Percentiles rank a stretch among this genome's conserved stretches.
Conservation (phyloP, 2,113 vertebrate genomes). For the Tamias sibiricus region DNA sequence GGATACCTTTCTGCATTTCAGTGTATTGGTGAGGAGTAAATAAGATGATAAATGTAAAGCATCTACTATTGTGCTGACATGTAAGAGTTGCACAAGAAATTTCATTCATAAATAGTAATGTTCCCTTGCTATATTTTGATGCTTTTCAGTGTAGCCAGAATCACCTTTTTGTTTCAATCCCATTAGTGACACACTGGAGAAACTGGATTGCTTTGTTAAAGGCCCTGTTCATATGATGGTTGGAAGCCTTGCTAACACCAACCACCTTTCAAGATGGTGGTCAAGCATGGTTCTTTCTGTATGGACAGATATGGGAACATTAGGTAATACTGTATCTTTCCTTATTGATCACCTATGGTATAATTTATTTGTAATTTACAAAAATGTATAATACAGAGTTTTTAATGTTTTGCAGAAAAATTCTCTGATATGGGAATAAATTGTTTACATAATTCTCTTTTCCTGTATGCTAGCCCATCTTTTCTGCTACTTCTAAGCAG, state of each 20-base stretch:
- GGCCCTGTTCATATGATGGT: conserved; percentile 64
- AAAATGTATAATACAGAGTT: conserved; percentile 9
- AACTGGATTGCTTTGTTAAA: conserved; percentile 69
- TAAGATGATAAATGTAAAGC: background rate
- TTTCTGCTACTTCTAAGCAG: conserved; percentile 7
- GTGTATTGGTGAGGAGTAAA: background rate
- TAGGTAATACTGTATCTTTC: conserved; percentile 72
- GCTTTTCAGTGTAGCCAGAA: conserved; percentile 72
- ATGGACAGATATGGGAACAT: conserved; percentile 69
- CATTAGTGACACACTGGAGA: conserved; percentile 72
- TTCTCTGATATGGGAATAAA: conserved; percentile 23
- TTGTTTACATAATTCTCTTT: conserved; percentile 9
- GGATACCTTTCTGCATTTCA: background rate
- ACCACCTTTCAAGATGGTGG: conserved; percentile 75
- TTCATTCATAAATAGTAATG: background rate
- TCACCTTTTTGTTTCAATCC: conserved; percentile 74
- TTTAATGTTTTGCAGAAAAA: conserved; percentile 41
- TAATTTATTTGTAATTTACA: conserved; percentile 58
- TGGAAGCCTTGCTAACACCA: conserved; percentile 75
- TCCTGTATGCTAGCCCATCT: background rate
- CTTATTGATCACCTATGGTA: conserved; percentile 61
- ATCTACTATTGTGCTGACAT: background rate
- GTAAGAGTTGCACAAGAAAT: background rate
- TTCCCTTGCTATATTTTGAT: conserved; percentile 43
- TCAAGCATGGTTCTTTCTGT: conserved; percentile 70